A percentile compares a stretch with the other conserved stretches of the same genome.
phyloP scores from a whole-genome alignment of 2,113 vertebrate species.

The Blennius ocellaris region DNA sequence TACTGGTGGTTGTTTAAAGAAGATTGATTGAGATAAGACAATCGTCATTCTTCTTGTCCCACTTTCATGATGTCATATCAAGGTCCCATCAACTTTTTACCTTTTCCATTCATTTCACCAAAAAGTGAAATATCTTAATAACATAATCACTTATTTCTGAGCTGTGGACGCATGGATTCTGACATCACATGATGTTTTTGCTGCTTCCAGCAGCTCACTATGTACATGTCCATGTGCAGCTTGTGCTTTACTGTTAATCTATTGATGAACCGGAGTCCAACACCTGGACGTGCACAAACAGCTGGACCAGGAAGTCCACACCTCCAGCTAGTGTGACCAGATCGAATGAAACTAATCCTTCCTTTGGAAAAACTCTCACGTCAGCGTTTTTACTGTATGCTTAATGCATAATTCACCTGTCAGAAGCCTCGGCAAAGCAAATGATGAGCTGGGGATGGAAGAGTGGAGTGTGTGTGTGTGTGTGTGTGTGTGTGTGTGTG shows the following conservation, averaged over 20 bases:
- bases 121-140: too few relatives aligned
- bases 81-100: too few relatives aligned
- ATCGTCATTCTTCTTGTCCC: too few relatives aligned
- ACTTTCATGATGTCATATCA: too few relatives aligned
- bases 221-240: constrained; percentile 4
- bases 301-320: constrained; percentile 31
- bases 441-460: neutral
- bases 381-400: constrained; percentile 5
- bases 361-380: constrained; percentile 7
- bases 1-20: too few relatives aligned
- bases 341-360: constrained; percentile 48
- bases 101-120: too few relatives aligned
- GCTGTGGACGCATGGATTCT: neutral
- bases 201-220: constrained; percentile 24
- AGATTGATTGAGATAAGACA: too few relatives aligned
- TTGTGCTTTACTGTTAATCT: constrained; percentile 39
- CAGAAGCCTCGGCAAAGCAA: constrained; percentile 16
- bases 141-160: too few relatives aligned
- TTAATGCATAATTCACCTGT: constrained; percentile 16
- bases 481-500: neutral
- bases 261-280: constrained; percentile 40
- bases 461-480: too few relatives aligned
- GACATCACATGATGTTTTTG: constrained; percentile 3
- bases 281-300: constrained; percentile 46
- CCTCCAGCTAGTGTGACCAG: constrained; percentile 23